Percentiles rank a stretch among this genome's conserved stretches.
These are phyloP conservation scores for Nesometra sesokonis DNA, from an alignment of 35 echinoderm and acorn worm genomes.

Conservation along the genomic window DNA sequence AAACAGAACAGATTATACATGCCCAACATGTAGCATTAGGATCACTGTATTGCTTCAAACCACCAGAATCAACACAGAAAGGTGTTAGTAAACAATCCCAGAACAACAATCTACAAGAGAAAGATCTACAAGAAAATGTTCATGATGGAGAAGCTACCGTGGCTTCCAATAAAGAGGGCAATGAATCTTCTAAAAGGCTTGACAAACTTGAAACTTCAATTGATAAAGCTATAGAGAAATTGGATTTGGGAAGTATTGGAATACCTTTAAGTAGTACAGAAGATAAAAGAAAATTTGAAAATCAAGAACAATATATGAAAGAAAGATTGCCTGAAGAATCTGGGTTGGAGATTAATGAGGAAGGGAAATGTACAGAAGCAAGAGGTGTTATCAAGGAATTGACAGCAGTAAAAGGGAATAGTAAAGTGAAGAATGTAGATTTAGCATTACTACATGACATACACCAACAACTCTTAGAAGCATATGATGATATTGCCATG, in stretches of 20 bases:
- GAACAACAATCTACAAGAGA: background rate
- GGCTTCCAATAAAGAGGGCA: background rate
- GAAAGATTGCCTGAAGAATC: background rate
- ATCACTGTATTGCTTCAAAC: slow-evolving; percentile 33
- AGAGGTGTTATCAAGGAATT: background rate
- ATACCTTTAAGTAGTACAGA: no score
- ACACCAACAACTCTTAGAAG: slow-evolving; percentile 38
- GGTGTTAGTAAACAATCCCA: background rate
- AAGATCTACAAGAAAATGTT: background rate
- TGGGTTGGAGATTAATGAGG: background rate
- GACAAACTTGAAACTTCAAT: no score
- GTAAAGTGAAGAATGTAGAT: background rate
- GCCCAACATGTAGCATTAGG: slow-evolving; percentile 40
- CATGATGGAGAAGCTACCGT: background rate
- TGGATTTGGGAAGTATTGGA: no score
- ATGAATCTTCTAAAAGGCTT: background rate
- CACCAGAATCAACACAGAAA: background rate
- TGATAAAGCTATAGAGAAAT: no score
- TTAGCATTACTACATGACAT: slow-evolving; percentile 22
- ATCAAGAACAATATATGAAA: background rate
- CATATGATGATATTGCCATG: slow-evolving; percentile 33
- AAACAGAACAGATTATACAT: slow-evolving; percentile 30
- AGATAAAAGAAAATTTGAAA: no score
- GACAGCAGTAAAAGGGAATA: no score
- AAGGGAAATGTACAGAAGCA: background rate